These are phyloP conservation scores for Corvus hawaiiensis DNA, from an alignment of 2,113 vertebrate genomes.

Conservation along the genomic window DNA sequence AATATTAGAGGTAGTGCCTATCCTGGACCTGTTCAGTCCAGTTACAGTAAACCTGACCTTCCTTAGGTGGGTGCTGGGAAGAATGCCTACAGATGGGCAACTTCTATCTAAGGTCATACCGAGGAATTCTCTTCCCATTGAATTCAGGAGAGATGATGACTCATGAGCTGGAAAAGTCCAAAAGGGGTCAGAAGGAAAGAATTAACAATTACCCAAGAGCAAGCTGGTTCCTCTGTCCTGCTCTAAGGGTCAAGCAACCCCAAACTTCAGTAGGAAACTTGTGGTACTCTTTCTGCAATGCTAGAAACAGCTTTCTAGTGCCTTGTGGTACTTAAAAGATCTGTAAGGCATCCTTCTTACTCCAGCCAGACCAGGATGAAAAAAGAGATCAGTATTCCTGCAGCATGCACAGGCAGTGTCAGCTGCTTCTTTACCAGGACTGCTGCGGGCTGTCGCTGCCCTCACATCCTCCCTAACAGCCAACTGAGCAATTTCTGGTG, in stretches of 20 bases:
- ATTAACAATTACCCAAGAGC: not conserved
- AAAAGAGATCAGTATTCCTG: not conserved
- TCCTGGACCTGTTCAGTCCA: not conserved
- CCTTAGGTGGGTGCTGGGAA: not conserved
- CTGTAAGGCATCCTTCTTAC: not conserved
- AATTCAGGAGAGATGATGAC: not conserved
- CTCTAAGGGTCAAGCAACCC: not conserved
- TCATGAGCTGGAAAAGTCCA: not conserved
- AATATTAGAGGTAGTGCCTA: not conserved
- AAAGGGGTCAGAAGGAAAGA: not conserved
- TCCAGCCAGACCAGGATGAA: not conserved
- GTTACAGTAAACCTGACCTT: not conserved
- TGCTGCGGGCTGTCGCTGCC: not conserved
- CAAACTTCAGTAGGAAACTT: not conserved
- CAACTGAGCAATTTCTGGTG: not conserved
- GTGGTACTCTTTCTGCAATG: not conserved
- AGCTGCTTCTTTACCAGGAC: not conserved
- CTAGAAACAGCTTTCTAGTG: not conserved
- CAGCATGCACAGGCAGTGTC: not conserved
- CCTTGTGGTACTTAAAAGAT: not conserved
- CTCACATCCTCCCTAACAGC: not conserved
- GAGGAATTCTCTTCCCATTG: not conserved
- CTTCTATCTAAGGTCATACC: not conserved
- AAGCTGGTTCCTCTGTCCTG: not conserved
- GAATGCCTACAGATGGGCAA: not conserved